phyloP scores from a whole-genome alignment of 2,797 vertebrate genomes.

The Micromesistius poutassou region DNA sequence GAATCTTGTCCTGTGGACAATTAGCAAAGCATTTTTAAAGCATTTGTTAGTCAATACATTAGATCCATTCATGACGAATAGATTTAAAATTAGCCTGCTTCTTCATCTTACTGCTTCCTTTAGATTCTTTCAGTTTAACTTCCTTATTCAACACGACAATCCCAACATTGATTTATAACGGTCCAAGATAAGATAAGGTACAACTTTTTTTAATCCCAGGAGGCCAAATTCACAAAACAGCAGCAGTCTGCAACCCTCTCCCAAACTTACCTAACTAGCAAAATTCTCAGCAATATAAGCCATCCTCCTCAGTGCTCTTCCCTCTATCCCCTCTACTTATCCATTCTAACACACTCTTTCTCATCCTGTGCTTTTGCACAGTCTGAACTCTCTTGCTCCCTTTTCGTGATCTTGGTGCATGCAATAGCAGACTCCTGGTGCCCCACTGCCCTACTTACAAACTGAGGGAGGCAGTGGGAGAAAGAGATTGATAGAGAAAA shows the following conservation, averaged over 20 bases:
- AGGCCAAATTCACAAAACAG: background rate
- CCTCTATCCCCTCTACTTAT: background rate
- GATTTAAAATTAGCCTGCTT: too few species aligned
- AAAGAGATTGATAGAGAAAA: slow-evolving; percentile 54
- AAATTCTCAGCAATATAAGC: background rate
- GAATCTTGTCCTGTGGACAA: background rate
- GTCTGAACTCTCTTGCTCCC: slow-evolving; percentile 45
- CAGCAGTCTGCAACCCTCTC: background rate
- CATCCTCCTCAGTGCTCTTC: slow-evolving; percentile 25
- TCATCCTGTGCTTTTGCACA: slow-evolving; percentile 21
- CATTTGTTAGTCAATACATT: background rate
- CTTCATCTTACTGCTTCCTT: background rate
- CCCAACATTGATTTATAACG: slow-evolving; percentile 17
- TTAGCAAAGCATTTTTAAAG: background rate
- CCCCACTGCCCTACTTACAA: slow-evolving; percentile 80
- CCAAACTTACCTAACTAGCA: slow-evolving; percentile 11
- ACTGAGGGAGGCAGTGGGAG: slow-evolving; percentile 54
- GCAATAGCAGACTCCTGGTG: slow-evolving; percentile 71
- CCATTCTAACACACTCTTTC: background rate
- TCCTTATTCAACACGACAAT: slow-evolving; percentile 17
- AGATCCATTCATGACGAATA: background rate
- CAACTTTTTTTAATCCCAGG: background rate
- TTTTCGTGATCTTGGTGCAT: slow-evolving; percentile 51
- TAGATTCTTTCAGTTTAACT: background rate
- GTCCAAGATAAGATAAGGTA: background rate